Evolutionary conservation across 2,888 invertebrate genomes (phyloP), one percentile per base, ranked within the genome.

Genomic region (Gymnoscelis rufifasciata): DNA sequence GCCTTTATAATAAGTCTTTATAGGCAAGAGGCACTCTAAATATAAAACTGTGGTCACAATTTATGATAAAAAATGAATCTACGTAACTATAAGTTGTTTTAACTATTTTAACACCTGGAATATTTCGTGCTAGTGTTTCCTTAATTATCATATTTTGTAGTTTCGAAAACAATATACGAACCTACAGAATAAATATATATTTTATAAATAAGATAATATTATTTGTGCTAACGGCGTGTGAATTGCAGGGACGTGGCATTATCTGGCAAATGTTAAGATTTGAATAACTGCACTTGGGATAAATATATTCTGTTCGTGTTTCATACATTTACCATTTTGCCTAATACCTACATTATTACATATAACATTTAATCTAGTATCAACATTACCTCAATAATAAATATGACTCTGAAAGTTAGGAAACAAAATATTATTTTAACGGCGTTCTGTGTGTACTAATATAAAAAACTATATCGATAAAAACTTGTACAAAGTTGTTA

Each of bases 1-100:
- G 89, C 89, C 89, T 88, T 89, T 86, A 83, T 83, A 84, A 45
- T 87, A 87, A 89, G 88, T 89, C 89, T 89, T 88, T 87, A 86
- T 76, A 89, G 89, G 89, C 88, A 89, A 90, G 90, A 90, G 90
- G 90, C 90, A 90, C 90, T 90, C 90, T 88, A 90, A 88, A 89
- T 90, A 90, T 89, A 90, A 89, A 89, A 89, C 83, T 78, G 89
- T 89, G 88, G 89, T 89, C 89, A 86, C 87, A 87, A 87, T 88
- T 82, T 72, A 78, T 74, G 67, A 74, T 79, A 82, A 83, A 83
- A 83, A 87, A 84, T 73, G 78, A 80, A 78, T 78, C 83, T 84
- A 86, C 80, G 55, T n/a, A n/a, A n/a, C n/a, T n/a, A n/a, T n/a
- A n/a, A n/a, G n/a, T n/a, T n/a, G n/a, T 65, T 68, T 66, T 72